Evolutionary conservation across 2,113 vertebrate species (phyloP), one percentile per base, ranked within the genome.

Genomic region (Notothenia coriiceps): DNA sequence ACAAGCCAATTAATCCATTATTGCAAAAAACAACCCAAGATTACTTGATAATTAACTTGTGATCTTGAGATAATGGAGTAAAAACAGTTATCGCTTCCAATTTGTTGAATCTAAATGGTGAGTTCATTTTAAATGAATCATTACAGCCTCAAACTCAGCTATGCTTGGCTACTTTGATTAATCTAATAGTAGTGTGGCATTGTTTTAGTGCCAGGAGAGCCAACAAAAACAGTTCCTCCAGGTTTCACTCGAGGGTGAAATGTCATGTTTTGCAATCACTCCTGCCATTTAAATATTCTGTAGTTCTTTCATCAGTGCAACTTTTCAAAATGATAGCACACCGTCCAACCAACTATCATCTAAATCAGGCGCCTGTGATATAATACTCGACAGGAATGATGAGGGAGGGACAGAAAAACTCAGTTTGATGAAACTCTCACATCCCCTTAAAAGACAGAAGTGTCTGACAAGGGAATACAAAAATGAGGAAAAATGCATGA

Each of bases 251-350:
- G 4, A 46, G n/a, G 61, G 33, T 17, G 50, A 55, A 33, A 13
- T 20, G 44, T 29, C 15, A 54, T 56, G 65, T 59, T 59, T 50
- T 17, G 11, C 20, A 62, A 69, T 70, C 52, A 55, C 14, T 49
- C 64, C 22, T 63, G 67, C 12, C 76, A 51, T 79, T 71, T 79
- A 63, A 55, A 57, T 64, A 56, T 49, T 43, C 57, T 15, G 35
- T 18, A n/a, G 10, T 17, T 46, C 63, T 52, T 70, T 69, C 4
- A 51, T 35, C 33, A 25, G 25, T 25, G 25, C 25, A 25, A 25
- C 25, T 25, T 25, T 25, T 25, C 25, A 25, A 25, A 25, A 25
- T 25, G 25, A 25, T 25, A 25, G 25, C 25, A 25, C 25, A 25
- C 2, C 25, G 5, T 35, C 33, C 33, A 35, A 35, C 5, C 33